Percentiles rank a stretch among this genome's conserved stretches.
Conservation (phyloP, 1,140 invertebrate species). For the Bactericera cockerelli region DNA sequence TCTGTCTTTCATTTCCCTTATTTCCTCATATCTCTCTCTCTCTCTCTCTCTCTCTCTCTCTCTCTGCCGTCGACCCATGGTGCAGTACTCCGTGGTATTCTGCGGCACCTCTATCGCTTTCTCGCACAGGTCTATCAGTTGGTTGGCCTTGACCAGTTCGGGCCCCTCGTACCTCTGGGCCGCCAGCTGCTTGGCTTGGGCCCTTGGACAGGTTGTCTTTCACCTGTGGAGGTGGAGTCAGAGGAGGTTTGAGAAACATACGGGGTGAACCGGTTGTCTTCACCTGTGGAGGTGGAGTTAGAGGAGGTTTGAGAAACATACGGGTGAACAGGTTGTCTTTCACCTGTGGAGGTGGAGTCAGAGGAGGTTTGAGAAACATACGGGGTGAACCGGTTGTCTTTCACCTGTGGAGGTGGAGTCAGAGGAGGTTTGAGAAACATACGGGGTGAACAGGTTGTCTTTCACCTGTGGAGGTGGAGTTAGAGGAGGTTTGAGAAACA, state of each 20-base stretch:
- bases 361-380: not conserved
- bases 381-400: not conserved
- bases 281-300: not conserved
- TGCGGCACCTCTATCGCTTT: not conserved
- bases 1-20: too few relatives aligned
- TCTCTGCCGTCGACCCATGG: not conserved
- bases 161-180: not conserved
- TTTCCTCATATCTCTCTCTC: too few relatives aligned
- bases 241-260: not conserved
- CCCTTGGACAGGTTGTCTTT: not conserved
- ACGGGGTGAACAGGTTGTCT: too few relatives aligned
- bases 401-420: not conserved
- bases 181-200: not conserved
- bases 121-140: not conserved
- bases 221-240: not conserved
- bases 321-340: not conserved
- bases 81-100: not conserved
- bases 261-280: not conserved
- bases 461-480: too few relatives aligned
- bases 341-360: not conserved
- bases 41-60: too few relatives aligned
- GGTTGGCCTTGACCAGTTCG: slow-evolving; percentile 1
- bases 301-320: not conserved
- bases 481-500: too few relatives aligned
- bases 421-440: too few relatives aligned